Evolutionary conservation across 2,113 vertebrate genomes (phyloP), one percentile per base, ranked within the genome.

Genomic region (Vulpes vulpes): DNA sequence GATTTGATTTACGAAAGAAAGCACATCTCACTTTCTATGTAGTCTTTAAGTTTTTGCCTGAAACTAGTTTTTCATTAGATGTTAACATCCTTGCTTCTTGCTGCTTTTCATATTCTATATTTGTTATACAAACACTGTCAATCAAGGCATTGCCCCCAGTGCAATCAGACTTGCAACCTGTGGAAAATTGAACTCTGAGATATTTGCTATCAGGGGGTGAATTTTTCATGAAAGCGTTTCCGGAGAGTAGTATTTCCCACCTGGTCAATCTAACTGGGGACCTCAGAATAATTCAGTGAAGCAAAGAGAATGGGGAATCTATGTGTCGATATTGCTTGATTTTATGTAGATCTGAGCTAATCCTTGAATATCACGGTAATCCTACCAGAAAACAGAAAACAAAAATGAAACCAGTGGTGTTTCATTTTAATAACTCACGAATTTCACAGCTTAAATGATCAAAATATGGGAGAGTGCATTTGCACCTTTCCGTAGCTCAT

Each of bases 71-170:
- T 64, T 62, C 27, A 82, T 73, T 16, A 43, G 59, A 83, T 6
- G 57, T 87, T 73, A 25, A 83, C 92, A 64, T 88, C 78, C 25
- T 80, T 80, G 82, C 60, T 89, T 82, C 25, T 80, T 80, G 82
- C 60, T 89, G 20, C 8, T 60, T 91, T 93, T 84, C 11, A 38
- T 87, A 38, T 30, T 60, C 17, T 89, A 12, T 55, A 76, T 11
- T 95, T 88, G 35, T 65, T 95, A 74, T 27, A 74, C 35, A 93
- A 96, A 64, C 88, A 73, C 43, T 64, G 12, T 43, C 71, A 82
- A 15, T 87, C 27, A 88, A 25, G 62, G 5, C 38, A 51, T 51
- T 57, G 27, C 11, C 4, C 17, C 89, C 3, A 89, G 78, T 94
- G 30, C 92, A 92, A 32, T 57, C 12, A 64, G 82, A 55, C 17